These are phyloP conservation scores for Sinotaia quadrata DNA, from an alignment of 2,888 invertebrate genomes.

Conservation along the genomic window DNA sequence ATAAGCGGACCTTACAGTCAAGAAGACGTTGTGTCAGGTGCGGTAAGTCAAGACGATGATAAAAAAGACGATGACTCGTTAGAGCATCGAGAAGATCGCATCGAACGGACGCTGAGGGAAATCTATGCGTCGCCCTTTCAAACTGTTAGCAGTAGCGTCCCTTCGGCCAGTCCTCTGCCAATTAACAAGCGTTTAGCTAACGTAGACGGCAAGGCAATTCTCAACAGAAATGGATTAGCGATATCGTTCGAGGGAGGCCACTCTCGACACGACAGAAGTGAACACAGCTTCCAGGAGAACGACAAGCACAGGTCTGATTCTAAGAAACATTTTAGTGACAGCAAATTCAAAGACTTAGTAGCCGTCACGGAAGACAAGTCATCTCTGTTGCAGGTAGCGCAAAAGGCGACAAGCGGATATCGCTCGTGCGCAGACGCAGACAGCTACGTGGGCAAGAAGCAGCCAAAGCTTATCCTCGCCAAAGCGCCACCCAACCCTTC, in stretches of 20 bases:
- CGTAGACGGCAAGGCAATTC: no score
- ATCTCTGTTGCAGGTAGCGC: slow-evolving; percentile 5
- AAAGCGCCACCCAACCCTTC: slow-evolving; percentile 18
- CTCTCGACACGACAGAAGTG: no score
- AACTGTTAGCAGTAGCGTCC: not conserved
- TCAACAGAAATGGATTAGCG: no score
- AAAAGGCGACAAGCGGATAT: slow-evolving; percentile 18
- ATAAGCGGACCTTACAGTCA: not conserved
- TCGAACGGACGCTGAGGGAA: slow-evolving; percentile 17
- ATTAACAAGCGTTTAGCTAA: no score
- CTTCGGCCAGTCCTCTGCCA: no score
- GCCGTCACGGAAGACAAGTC: not conserved
- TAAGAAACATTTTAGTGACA: not conserved
- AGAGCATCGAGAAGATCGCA: not conserved
- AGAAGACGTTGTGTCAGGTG: not conserved
- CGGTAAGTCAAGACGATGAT: not conserved
- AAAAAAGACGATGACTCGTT: not conserved
- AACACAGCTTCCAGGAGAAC: not conserved
- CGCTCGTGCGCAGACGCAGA: slow-evolving; percentile 24
- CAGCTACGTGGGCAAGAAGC: slow-evolving; percentile 15
- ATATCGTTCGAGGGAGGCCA: no score
- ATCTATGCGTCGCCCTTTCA: slow-evolving; percentile 18
- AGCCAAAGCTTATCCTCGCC: slow-evolving; percentile 19
- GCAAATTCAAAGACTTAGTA: not conserved
- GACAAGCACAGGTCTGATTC: not conserved